Percentiles rank a stretch among this genome's conserved stretches.
phyloP scores from a whole-genome alignment of 2,888 invertebrate species.

The Melinopterus prodromus region DNA sequence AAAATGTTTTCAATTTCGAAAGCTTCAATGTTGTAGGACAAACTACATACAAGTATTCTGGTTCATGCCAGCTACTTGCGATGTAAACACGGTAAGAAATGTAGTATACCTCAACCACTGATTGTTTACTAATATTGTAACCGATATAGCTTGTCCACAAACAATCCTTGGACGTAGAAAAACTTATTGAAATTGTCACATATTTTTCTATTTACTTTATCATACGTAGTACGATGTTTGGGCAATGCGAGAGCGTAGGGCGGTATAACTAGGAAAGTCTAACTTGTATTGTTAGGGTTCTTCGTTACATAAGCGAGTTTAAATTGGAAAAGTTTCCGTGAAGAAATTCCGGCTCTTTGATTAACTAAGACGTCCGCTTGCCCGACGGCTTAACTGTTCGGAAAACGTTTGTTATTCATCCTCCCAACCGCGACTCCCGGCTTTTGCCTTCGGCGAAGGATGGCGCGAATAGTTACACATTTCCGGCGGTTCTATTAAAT shows the following conservation, averaged over 20 bases:
- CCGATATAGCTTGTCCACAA: no score
- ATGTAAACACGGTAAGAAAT: no score
- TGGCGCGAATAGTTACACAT: background rate
- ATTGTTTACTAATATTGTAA: no score
- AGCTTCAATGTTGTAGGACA: no score
- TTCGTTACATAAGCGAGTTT: conserved; percentile 13
- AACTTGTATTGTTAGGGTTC: conserved; percentile 12
- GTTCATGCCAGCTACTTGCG: no score
- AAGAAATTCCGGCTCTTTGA: conserved; percentile 7
- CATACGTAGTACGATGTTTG: background rate
- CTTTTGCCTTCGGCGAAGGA: background rate
- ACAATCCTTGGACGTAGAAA: no score
- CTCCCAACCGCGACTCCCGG: background rate
- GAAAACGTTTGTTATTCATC: conserved; percentile 4
- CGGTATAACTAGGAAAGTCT: background rate
- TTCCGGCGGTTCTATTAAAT: background rate
- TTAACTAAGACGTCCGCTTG: conserved; percentile 15
- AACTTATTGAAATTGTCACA: no score
- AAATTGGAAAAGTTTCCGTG: conserved; percentile 23
- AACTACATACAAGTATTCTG: no score
- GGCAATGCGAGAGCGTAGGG: background rate
- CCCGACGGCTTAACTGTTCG: conserved; percentile 7
- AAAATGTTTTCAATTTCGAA: no score
- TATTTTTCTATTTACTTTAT: no score
- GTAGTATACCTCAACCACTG: no score